Base-by-base conservation (phyloP, 1,140 invertebrate genomes). In the Diplogasteroides magnus region DNA sequence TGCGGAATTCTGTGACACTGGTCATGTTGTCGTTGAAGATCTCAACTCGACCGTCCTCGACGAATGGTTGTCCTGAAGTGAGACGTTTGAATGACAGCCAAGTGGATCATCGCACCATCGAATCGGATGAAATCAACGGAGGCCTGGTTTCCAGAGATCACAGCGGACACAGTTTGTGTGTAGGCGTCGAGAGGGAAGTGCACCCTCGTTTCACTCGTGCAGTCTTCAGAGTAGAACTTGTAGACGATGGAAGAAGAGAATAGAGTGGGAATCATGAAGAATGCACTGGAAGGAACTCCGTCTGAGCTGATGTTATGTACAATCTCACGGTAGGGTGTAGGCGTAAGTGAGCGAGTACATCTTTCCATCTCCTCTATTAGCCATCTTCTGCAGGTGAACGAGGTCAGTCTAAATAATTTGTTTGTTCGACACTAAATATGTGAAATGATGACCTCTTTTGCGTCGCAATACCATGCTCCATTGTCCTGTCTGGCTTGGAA, bases 401-500 rank as follows among this genome's bases (percentile, higher is more conserved):
- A 48, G 19, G 37, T 48, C 37, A 48, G 37, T 11, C 37, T 48
- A 19, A 48, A 48, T 6, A 11, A 48, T 48, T 48, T 19, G 19
- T 48, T 48, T 19, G 19, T 48, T 48, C 6, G 19, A 48, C 19
- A 11, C 19, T 11, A 48, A 48, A 48, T 11, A 11, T 48, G 6
- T 48, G 6, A 48, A 48, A 48, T 48, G 37, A 48, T 48, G 6
- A 48, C 37, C 19, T 48, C 37, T 48, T 48, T 48, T 48, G 6
- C 37, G 37, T 48, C 37, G 19, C 37, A 6, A 48, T 11, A 6
- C 19, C 6, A 6, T 11, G 15, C 29, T n/a, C 2, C n/a, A n/a
- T 37, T 15, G 25, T 13, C 32, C 62, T 48, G 64, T 61, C 63
- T 14, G 64, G 60, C 23, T 62, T 61, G 15, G 62, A 28, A 63